These are phyloP conservation scores for Azorinus chamasolen DNA, from an alignment of 2,888 invertebrate species.

Conservation along the genomic window DNA sequence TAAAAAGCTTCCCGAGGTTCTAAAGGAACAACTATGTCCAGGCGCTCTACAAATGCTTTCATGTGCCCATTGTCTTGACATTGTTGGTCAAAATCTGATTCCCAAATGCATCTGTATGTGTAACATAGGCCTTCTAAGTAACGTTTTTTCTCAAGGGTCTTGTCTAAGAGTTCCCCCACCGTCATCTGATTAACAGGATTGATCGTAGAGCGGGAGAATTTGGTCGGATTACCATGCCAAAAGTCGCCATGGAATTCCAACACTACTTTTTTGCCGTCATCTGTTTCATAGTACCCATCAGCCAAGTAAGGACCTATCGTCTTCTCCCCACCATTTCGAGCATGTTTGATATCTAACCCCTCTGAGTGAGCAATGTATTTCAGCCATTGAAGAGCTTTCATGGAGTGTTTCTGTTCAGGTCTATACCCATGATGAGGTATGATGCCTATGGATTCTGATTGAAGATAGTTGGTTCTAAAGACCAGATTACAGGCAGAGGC, in stretches of 20 bases:
- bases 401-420: slow-evolving; percentile 53
- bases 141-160: no score
- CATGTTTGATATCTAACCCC: slow-evolving; percentile 23
- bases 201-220: no score
- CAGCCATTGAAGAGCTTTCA: slow-evolving; percentile 45
- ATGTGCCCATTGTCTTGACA: no score
- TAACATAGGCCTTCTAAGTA: no score
- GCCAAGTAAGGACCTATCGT: slow-evolving; percentile 10
- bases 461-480: slow-evolving; percentile 31
- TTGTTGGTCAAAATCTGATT: no score
- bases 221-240: no score
- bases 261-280: background rate
- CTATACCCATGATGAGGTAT: slow-evolving; percentile 53
- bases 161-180: no score
- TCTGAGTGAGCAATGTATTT: slow-evolving; percentile 22
- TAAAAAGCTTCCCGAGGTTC: slow-evolving; percentile 32
- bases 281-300: slow-evolving; percentile 17
- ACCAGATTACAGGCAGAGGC: slow-evolving; percentile 53
- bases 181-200: no score
- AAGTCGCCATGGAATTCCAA: slow-evolving; percentile 29
- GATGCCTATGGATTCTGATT: slow-evolving; percentile 36
- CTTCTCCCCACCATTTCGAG: slow-evolving; percentile 19
- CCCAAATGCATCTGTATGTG: no score
- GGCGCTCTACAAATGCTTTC: no score
- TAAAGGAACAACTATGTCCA: slow-evolving; percentile 14